phyloP scores from a whole-genome alignment of 1,140 invertebrate genomes.

The Macrostomum lignano region DNA sequence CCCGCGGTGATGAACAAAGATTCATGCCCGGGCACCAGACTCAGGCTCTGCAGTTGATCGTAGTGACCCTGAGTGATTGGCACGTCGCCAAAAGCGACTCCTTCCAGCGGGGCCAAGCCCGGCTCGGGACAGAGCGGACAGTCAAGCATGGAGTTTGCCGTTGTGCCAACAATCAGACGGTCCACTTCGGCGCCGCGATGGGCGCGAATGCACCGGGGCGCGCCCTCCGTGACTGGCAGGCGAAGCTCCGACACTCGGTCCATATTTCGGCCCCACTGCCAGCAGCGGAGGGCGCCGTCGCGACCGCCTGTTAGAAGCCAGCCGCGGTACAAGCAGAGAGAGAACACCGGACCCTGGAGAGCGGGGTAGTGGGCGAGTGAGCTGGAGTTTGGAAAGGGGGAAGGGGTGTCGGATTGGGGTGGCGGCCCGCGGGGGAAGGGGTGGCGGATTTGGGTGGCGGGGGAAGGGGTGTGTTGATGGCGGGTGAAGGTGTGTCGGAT shows the following conservation, averaged over 20 bases:
- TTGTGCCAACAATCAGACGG: neutral
- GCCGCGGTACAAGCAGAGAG: too few relatives aligned
- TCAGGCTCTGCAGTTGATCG: neutral
- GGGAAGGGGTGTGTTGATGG: neutral
- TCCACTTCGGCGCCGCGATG: neutral
- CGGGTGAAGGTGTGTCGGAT: too few relatives aligned
- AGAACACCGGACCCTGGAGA: too few relatives aligned
- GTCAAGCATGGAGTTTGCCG: neutral
- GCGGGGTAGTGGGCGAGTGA: too few relatives aligned
- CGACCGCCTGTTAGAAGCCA: too few relatives aligned
- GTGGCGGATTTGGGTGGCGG: neutral
- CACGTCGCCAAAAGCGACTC: neutral
- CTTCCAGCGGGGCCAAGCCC: neutral
- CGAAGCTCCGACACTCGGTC: neutral
- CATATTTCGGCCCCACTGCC: neutral
- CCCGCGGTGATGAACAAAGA: slow-evolving; percentile 1
- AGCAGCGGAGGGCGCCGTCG: neutral
- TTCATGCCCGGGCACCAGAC: neutral
- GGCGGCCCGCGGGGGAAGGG: neutral
- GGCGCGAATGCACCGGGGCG: neutral
- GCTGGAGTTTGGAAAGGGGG: neutral
- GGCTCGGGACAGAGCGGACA: neutral
- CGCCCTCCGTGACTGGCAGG: neutral
- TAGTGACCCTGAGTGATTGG: slow-evolving; percentile 3
- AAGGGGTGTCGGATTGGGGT: neutral